A percentile compares a stretch with the other conserved stretches of the same genome.
These are phyloP conservation scores for Onychomys arenicola DNA, from an alignment of 2,797 vertebrate species.

Conservation along the genomic window DNA sequence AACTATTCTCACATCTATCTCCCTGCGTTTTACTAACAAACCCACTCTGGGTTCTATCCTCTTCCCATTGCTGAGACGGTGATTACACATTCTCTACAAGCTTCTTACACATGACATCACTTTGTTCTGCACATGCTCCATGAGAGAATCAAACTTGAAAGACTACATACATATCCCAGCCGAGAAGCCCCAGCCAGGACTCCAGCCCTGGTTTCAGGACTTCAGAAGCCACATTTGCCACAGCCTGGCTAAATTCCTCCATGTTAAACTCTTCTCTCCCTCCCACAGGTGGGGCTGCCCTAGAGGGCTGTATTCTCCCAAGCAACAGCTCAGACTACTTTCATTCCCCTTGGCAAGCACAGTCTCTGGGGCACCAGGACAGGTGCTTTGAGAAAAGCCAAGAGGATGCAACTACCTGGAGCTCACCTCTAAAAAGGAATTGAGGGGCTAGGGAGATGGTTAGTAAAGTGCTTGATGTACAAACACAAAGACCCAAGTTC, in stretches of 20 bases:
- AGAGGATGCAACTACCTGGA: not conserved
- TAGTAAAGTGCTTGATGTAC: not conserved
- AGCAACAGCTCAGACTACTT: not conserved
- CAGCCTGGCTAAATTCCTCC: accelerated
- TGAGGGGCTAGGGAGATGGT: not conserved
- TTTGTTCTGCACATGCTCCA: not conserved
- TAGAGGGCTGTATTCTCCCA: not conserved
- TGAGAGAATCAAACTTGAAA: not conserved
- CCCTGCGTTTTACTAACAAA: not conserved
- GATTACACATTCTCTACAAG: not conserved
- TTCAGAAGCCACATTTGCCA: not conserved
- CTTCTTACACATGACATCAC: accelerated
- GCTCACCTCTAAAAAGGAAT: not conserved
- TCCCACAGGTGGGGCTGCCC: no score
- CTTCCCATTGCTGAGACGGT: not conserved
- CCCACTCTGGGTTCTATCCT: accelerated
- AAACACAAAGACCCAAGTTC: not conserved
- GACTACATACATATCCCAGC: no score
- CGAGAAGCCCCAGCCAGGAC: not conserved
- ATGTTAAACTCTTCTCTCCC: not conserved
- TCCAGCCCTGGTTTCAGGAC: not conserved
- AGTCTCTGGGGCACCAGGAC: accelerated
- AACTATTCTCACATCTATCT: not conserved
- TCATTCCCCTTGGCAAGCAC: not conserved
- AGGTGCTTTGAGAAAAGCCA: not conserved